These are phyloP conservation scores for Oreonectes daqikongensis DNA, from an alignment of 2,797 vertebrate species.

Conservation along the genomic window DNA sequence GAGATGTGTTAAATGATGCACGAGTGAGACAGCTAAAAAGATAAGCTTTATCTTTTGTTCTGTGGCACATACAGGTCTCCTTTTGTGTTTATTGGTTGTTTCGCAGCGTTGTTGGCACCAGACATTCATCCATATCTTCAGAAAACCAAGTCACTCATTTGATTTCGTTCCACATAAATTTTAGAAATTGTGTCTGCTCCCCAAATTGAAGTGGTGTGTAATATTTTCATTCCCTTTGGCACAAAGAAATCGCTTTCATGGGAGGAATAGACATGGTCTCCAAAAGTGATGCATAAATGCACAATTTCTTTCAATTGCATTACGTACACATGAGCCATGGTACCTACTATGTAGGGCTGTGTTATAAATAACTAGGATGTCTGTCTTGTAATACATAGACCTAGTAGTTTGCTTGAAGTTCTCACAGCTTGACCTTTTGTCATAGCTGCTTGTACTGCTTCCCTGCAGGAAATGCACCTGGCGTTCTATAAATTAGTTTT, in stretches of 20 bases:
- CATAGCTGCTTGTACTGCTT: not conserved
- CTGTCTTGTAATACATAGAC: not conserved
- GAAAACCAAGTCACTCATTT: not conserved
- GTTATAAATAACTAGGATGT: conserved; percentile 28
- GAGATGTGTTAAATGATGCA: not conserved
- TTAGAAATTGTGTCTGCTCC: not conserved
- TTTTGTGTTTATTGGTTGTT: not conserved
- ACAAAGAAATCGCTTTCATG: not conserved
- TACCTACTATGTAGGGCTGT: conserved; percentile 5
- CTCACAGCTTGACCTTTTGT: conserved; percentile 15
- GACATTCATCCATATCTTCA: not conserved
- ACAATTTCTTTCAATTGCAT: not conserved
- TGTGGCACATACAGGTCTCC: not conserved
- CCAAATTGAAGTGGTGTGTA: not conserved
- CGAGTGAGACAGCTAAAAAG: not conserved
- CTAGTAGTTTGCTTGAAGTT: conserved; percentile 18
- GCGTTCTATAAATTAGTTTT: conserved; percentile 24
- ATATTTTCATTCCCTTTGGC: not conserved
- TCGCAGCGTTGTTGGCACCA: not conserved
- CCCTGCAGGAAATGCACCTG: conserved; percentile 26
- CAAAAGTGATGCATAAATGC: conserved; percentile 10
- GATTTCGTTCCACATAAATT: not conserved
- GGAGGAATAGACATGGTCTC: not conserved
- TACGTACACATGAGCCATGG: not conserved
- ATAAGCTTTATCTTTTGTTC: not conserved